These are phyloP conservation scores for Pyrrhia umbra DNA, from an alignment of 2,888 invertebrate species.

Conservation along the genomic window DNA sequence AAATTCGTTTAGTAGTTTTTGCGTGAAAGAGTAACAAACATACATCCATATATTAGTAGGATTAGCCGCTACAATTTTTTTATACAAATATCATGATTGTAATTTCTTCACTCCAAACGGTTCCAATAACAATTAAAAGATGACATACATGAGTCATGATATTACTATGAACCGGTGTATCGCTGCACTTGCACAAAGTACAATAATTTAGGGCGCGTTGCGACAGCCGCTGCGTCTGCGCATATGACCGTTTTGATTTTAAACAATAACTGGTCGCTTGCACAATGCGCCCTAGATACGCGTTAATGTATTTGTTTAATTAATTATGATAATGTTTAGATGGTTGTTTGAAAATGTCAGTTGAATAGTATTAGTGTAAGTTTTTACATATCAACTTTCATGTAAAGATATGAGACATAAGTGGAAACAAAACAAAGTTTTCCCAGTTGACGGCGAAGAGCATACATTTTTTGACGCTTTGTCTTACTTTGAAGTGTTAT, in stretches of 20 bases:
- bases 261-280: constrained; percentile 66
- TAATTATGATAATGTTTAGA: constrained; percentile 34
- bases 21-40: too few relatives aligned
- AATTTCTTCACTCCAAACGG: neutral
- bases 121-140: constrained; percentile 1
- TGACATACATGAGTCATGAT: constrained; percentile 42
- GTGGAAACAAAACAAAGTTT: too few relatives aligned
- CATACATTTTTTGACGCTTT: too few relatives aligned
- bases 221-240: constrained; percentile 62
- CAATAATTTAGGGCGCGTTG: constrained; percentile 63
- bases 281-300: constrained; percentile 67
- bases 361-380: too few relatives aligned
- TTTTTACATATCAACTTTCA: neutral
- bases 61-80: neutral
- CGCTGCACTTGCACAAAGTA: constrained; percentile 52
- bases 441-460: too few relatives aligned
- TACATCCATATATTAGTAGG: too few relatives aligned
- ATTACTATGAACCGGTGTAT: constrained; percentile 25
- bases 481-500: too few relatives aligned
- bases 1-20: too few relatives aligned
- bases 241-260: constrained; percentile 60
- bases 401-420: too few relatives aligned
- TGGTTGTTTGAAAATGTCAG: neutral
- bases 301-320: constrained; percentile 46
- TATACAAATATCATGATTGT: neutral